Evolutionary conservation across 2,113 vertebrate genomes (phyloP).

Genomic region (Gasterosteus aculeatus): DNA sequence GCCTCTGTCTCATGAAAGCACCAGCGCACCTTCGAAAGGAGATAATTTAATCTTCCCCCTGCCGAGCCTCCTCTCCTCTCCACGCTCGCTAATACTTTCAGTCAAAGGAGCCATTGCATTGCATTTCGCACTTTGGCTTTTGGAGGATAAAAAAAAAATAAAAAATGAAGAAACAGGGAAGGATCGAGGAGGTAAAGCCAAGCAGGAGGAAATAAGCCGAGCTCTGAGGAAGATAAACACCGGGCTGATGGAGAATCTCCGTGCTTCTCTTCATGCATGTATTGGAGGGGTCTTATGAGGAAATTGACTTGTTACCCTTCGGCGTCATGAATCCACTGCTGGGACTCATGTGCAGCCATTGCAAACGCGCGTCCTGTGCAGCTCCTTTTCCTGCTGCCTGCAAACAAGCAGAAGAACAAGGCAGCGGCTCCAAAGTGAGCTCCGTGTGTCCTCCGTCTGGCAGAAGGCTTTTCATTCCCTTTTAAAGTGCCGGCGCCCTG

Average conservation of each 20-base stretch:
- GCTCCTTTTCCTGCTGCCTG: slow-evolving; percentile 11
- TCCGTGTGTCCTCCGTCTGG: slow-evolving; percentile 49
- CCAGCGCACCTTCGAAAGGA: slow-evolving; percentile 70
- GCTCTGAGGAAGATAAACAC: slow-evolving; percentile 60
- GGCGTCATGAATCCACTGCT: slow-evolving; percentile 27
- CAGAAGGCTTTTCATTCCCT: slow-evolving; percentile 52
- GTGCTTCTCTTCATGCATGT: slow-evolving; percentile 46
- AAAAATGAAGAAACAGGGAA: slow-evolving; percentile 55
- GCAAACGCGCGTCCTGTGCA: slow-evolving; percentile 48
- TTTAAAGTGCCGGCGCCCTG: slow-evolving; percentile 51
- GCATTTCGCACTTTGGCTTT: slow-evolving; percentile 60
- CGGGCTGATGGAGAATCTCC: slow-evolving; percentile 31
- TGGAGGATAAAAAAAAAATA: slow-evolving; percentile 45
- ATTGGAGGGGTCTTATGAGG: slow-evolving; percentile 40
- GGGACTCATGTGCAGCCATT: slow-evolving; percentile 33
- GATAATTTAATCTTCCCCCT: slow-evolving; percentile 77
- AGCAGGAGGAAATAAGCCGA: slow-evolving; percentile 56
- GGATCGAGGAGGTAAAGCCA: slow-evolving; percentile 44
- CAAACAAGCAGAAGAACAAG: slow-evolving; percentile 64
- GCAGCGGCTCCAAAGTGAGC: slow-evolving; percentile 52
- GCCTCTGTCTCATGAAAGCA: slow-evolving; percentile 74
- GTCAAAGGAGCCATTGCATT: slow-evolving; percentile 59
- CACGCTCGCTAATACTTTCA: slow-evolving; percentile 61
- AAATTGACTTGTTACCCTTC: slow-evolving; percentile 44
- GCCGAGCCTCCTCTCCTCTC: slow-evolving; percentile 58